A percentile compares a stretch with the other conserved stretches of the same genome.
These are phyloP conservation scores for Conus ventricosus DNA, from an alignment of 1,140 invertebrate species.

Conservation along the genomic window DNA sequence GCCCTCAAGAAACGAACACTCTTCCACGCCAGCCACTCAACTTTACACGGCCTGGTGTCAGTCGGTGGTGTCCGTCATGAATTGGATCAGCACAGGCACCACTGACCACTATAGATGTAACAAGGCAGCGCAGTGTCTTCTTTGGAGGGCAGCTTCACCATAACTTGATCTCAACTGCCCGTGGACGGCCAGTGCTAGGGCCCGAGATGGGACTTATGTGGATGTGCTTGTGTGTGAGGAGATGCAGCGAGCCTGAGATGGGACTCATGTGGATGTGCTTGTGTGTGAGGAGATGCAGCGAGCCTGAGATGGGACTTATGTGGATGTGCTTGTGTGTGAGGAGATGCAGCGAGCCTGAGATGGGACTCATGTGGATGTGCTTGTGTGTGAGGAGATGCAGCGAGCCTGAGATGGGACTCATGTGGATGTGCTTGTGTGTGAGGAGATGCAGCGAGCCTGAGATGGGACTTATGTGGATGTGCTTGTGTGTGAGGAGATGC, in stretches of 20 bases:
- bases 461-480: not conserved
- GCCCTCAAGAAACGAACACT: not conserved
- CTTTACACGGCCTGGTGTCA: not conserved
- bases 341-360: not conserved
- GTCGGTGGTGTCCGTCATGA: not conserved
- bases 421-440: not conserved
- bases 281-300: not conserved
- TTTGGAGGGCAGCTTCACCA: too few relatives aligned
- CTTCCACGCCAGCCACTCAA: not conserved
- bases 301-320: not conserved
- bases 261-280: not conserved
- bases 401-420: not conserved
- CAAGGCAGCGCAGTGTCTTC: too few relatives aligned
- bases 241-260: too few relatives aligned
- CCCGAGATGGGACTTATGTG: not conserved
- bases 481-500: not conserved
- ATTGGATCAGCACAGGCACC: too few relatives aligned
- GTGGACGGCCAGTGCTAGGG: not conserved
- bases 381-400: not conserved
- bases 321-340: not conserved
- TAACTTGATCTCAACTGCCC: too few relatives aligned
- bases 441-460: not conserved
- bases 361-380: not conserved
- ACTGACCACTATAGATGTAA: too few relatives aligned
- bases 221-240: too few relatives aligned